phyloP scores from a whole-genome alignment of 2,113 vertebrate genomes.

The Paedocypris sp. region DNA sequence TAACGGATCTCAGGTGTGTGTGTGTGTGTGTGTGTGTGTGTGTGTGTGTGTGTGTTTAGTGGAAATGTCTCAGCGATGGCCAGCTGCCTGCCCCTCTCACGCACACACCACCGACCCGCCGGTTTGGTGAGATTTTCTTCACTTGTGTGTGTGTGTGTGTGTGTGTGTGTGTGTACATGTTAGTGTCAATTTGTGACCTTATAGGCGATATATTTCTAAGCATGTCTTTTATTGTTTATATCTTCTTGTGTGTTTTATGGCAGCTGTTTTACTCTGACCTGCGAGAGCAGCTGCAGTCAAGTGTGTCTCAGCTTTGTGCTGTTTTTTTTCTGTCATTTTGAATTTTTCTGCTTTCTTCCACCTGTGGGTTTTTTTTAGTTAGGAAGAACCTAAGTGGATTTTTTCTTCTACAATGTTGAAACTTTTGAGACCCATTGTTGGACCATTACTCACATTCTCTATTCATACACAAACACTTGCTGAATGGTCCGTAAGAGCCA shows the following conservation, averaged over 20 bases:
- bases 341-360: neutral
- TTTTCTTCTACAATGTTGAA: slow-evolving; percentile 9
- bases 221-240: neutral
- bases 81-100: slow-evolving; percentile 40
- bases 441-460: slow-evolving; percentile 4
- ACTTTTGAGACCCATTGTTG: neutral
- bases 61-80: slow-evolving; percentile 29
- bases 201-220: neutral
- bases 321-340: slow-evolving; percentile 8
- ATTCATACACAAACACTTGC: neutral
- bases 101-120: slow-evolving; percentile 22
- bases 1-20: slow-evolving; percentile 35
- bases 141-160: slow-evolving; percentile 14
- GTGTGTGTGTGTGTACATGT: slow-evolving; percentile 14
- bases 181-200: neutral
- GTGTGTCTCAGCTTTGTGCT: neutral
- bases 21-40: slow-evolving; percentile 11
- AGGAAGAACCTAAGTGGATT: slow-evolving; percentile 13
- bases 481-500: neutral
- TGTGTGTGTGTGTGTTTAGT: neutral
- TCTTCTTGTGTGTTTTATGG: slow-evolving; percentile 19
- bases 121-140: slow-evolving; percentile 43
- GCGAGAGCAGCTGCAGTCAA: slow-evolving; percentile 15
- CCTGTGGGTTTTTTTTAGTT: neutral
- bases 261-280: slow-evolving; percentile 39